A percentile compares a stretch with the other conserved stretches of the same genome.
Evolutionary conservation across 1,140 invertebrate species (phyloP).

Genomic region (Ceratina calcarata): DNA sequence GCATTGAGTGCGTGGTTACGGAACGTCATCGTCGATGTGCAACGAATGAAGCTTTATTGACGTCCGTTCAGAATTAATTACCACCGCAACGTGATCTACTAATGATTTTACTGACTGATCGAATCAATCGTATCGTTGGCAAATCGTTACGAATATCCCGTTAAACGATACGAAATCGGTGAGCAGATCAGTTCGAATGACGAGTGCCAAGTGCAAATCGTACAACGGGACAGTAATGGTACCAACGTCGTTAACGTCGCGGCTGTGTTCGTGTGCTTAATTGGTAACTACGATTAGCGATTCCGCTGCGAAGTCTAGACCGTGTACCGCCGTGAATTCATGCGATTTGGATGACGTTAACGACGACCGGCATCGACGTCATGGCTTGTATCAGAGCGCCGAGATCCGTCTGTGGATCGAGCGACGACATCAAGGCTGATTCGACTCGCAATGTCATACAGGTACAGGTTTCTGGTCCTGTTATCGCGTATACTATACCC

Average conservation of each 20-base stretch:
- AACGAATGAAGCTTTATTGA: not conserved
- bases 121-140: not conserved
- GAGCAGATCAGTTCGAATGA: not conserved
- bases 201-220: constrained; percentile 31
- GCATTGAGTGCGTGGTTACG: not conserved
- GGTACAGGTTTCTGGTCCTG: constrained; percentile 59
- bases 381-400: constrained; percentile 79
- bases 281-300: constrained; percentile 30
- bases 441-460: constrained; percentile 75
- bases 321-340: constrained; percentile 24
- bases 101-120: not conserved
- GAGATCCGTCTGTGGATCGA: constrained; percentile 75
- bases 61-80: not conserved
- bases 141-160: constrained; percentile 3
- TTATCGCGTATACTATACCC: not conserved
- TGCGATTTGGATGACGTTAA: constrained; percentile 54
- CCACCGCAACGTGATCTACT: no score
- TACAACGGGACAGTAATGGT: not conserved
- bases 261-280: constrained; percentile 3
- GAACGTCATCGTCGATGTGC: not conserved
- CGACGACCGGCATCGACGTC: constrained; percentile 47
- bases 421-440: constrained; percentile 75
- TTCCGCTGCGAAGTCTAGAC: not conserved
- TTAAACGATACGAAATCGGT: constrained; percentile 10
- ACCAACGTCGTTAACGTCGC: not conserved